A percentile compares a stretch with the other conserved stretches of the same genome.
phyloP scores from a whole-genome alignment of 2,797 vertebrate species.

The Petrocephalus schoutedeni region DNA sequence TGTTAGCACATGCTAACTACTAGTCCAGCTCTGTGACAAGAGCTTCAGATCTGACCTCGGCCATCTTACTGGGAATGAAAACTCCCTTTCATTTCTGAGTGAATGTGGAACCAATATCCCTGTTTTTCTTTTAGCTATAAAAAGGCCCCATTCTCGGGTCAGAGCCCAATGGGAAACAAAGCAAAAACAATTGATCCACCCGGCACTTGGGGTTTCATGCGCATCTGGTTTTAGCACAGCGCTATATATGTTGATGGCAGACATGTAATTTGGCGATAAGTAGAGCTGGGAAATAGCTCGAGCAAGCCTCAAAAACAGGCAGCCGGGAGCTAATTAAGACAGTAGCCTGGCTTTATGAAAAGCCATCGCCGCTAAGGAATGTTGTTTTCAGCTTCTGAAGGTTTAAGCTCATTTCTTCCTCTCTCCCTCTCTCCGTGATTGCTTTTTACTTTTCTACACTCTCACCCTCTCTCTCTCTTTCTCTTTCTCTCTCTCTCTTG shows the following conservation, averaged over 20 bases:
- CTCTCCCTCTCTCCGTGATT: neutral
- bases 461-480: neutral
- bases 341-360: conserved; percentile 51
- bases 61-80: neutral
- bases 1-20: neutral
- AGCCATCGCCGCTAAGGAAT: conserved; percentile 57
- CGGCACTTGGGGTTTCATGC: conserved; percentile 40
- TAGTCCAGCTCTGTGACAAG: neutral
- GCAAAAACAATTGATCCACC: conserved; percentile 39
- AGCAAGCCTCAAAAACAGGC: conserved; percentile 12
- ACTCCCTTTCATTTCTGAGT: neutral
- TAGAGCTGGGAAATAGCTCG: conserved; percentile 41
- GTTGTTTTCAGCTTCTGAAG: conserved; percentile 60
- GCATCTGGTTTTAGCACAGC: conserved; percentile 52
- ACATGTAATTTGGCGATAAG: conserved; percentile 49
- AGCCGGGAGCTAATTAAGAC: conserved; percentile 59
- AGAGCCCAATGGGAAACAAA: neutral
- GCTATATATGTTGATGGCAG: conserved; percentile 39
- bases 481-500: neutral
- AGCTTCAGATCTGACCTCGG: neutral
- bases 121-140: neutral
- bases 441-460: neutral
- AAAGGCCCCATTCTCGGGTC: neutral
- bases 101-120: neutral
- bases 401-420: neutral